Base-by-base conservation (phyloP, 2,888 invertebrate species). In the Machimus rusticus region DNA sequence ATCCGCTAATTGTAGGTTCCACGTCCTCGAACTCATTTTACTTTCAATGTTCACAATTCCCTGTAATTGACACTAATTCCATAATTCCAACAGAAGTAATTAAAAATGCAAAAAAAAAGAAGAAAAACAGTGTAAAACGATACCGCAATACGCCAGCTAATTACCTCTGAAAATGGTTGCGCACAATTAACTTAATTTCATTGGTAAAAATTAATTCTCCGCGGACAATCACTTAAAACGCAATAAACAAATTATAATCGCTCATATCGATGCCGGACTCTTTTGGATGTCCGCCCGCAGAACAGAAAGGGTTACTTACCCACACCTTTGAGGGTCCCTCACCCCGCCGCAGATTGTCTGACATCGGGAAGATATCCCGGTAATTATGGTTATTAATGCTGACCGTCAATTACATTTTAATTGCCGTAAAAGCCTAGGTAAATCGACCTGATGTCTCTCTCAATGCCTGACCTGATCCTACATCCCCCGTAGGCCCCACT, bases 341-440 rank as follows among this genome's bases (percentile, higher is more conserved):
- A 14, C 16, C 34, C 51, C 55, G 31, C 0, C 28, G 19, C 19
- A 14, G 34, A 66, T 74, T 74, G 74, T 74, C n/a, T 55, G 85
- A 46, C 85, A 85, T n/a, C 51, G 37, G 39, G 43, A 85, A 85
- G 85, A 85, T 85, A 74, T 46, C 74, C 85, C 88, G 23, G 90
- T 91, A 91, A 90, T 90, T 89, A 91, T 90, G 90, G 89, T 90
- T 90, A 91, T 90, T 88, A 91, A 91, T 91, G 90, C 91, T 92
- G 91, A 91, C 90, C 92, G 92, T 92, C 92, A 92, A 92, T 92
- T 92, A 92, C 91, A 91, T 92, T 92, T 92, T 92, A 92, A 92
- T 92, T 92, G 92, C 91, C 91, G 91, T 92, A 91, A 92, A 92
- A 92, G 92, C 88, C 74, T 31, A 79, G 51, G 81, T 87, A 84